Conservation (phyloP, 2,797 vertebrate species). For the Halcyon badia region DNA sequence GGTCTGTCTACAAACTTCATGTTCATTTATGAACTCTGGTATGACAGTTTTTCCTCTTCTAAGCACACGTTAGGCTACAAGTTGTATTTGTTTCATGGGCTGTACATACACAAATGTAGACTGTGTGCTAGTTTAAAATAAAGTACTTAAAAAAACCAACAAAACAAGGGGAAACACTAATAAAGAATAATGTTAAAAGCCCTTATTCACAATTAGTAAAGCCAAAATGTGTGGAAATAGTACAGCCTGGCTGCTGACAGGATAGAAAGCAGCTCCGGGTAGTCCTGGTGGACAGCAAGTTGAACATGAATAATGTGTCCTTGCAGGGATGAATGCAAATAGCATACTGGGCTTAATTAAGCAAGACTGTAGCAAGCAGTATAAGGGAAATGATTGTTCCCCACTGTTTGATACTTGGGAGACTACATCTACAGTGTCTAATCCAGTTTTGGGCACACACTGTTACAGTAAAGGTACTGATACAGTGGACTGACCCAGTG, state of each 20-base stretch:
- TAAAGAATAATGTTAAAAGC: not conserved
- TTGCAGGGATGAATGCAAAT: not conserved
- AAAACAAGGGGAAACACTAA: not conserved
- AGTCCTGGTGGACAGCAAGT: not conserved
- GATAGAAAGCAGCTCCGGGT: not conserved
- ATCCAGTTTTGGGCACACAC: not conserved
- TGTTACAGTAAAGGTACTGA: fast-evolving
- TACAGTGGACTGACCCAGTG: not conserved
- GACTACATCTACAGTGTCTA: not conserved
- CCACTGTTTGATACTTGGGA: not conserved
- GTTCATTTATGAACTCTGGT: fast-evolving
- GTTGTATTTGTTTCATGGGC: not conserved
- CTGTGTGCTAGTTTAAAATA: not conserved
- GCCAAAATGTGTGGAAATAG: not conserved
- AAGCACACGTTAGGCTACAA: not conserved
- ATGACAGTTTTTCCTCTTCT: not conserved
- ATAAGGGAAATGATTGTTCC: not conserved
- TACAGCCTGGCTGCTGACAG: not conserved
- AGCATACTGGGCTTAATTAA: not conserved
- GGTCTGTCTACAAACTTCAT: not conserved
- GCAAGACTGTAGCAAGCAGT: not conserved
- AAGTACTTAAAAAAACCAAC: not conserved
- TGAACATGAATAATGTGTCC: not conserved
- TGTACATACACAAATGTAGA: fast-evolving
- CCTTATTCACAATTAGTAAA: not conserved